Base-by-base conservation (phyloP, 2,797 vertebrate species). In the Todus mexicanus region DNA sequence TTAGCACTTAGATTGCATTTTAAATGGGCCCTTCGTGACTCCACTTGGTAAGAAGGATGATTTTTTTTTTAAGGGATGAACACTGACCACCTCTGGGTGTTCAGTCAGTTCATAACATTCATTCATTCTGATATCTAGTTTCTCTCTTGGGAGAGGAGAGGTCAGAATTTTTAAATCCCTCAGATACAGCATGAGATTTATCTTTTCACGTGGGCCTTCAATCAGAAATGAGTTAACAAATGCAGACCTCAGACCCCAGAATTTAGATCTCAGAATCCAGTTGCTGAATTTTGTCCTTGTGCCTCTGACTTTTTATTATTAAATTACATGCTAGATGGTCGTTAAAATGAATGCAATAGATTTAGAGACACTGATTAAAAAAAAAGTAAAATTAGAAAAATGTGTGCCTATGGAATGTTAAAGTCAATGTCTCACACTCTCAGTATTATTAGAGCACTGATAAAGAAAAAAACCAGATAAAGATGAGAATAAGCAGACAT, bases 101-200 rank as follows among this genome's bases (percentile, higher is more conserved):
- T 70, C 14, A 92, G 29, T 80, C 29, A 74, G 40, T 74, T 64
- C 26, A 37, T 74, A 74, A 54, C 19, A 68, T 60, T 82, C 10
- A 69, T 80, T 43, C 60, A 71, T 69, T 95, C 69, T 56, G 38
- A 87, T 87, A 72, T 19, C 21, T 18, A 35, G 31, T 35, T 90
- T 65, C 37, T 65, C 27, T 54, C 43, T 29, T 47, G 20, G 50
- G 47, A 71, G 12, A 73, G 5, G 22, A 89, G n/a, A 79, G 45
- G 31, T 61, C 47, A 85, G 42, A 74, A 54, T 40, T 72, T 84
- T 91, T 33, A 33, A 91, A 79, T 50, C 27, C 35, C 25, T 60
- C 33, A 33, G 37, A 40, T 71, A 59, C 25, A 57, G 20, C 15
- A 40, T 3, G 8, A 68, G 26, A 51, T 57, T 50, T 51, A 42